phyloP scores from a whole-genome alignment of 1,140 invertebrate genomes.

The Habropoda laboriosa region DNA sequence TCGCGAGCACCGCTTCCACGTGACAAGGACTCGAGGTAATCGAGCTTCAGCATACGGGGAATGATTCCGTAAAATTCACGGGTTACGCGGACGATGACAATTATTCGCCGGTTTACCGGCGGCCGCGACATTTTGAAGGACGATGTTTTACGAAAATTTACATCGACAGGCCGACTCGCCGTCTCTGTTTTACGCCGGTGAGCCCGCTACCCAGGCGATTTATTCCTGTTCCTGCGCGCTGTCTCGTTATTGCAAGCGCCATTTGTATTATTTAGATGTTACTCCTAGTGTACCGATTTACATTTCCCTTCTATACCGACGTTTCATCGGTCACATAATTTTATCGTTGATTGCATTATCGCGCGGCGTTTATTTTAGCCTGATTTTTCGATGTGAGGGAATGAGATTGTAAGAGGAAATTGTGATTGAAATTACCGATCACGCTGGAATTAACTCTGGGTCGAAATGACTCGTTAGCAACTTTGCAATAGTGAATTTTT shows the following conservation, averaged over 20 bases:
- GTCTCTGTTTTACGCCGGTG: slow-evolving; percentile 5
- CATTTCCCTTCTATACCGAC: no score
- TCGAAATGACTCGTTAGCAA: no score
- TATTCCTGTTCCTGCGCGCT: not conserved
- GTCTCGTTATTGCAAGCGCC: slow-evolving; percentile 23
- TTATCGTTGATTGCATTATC: not conserved
- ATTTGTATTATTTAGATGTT: slow-evolving; percentile 16
- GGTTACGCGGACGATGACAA: not conserved
- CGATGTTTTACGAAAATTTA: slow-evolving; percentile 9
- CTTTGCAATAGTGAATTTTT: no score
- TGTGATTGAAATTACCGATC: no score
- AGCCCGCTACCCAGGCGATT: not conserved
- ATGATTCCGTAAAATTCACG: slow-evolving; percentile 26
- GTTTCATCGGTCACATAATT: not conserved
- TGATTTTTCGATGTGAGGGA: no score
- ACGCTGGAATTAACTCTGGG: no score
- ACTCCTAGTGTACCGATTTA: not conserved
- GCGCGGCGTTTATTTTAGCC: no score
- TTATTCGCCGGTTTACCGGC: not conserved
- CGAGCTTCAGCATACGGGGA: not conserved
- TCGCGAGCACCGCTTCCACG: not conserved
- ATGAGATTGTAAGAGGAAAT: no score
- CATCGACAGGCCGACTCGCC: not conserved
- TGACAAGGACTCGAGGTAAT: not conserved
- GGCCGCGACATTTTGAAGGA: not conserved